Conservation (phyloP, 2,797 vertebrate genomes). For the Cetoscarus ocellatus region DNA sequence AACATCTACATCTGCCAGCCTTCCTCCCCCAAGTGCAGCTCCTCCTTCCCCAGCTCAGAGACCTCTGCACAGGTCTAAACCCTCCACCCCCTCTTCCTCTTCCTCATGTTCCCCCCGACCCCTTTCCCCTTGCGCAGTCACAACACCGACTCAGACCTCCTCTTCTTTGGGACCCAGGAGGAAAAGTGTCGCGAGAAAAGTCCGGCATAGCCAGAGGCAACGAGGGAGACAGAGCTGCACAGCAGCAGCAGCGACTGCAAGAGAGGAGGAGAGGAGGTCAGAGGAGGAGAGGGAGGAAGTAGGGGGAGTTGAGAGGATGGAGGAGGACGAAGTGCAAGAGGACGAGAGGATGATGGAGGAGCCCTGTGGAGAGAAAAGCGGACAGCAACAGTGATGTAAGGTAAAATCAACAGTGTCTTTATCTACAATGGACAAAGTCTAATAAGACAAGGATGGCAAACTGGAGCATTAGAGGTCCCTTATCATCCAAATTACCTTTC, state of each 20-base stretch:
- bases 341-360: constrained; percentile 65
- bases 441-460: too few species aligned
- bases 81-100: constrained; percentile 47
- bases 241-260: not conserved
- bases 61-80: constrained; percentile 21
- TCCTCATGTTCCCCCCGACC: constrained; percentile 26
- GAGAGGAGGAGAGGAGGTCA: constrained; percentile 30
- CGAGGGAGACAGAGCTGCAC: constrained; percentile 40
- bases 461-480: too few species aligned
- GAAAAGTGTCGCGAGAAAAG: constrained; percentile 54
- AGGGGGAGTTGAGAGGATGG: constrained; percentile 44
- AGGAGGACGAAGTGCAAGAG: constrained; percentile 44
- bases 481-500: too few species aligned
- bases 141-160: constrained; percentile 17
- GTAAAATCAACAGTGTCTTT: constrained; percentile 25
- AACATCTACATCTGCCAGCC: constrained; percentile 34
- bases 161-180: constrained; percentile 42
- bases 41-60: constrained; percentile 20
- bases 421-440: too few species aligned
- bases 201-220: constrained; percentile 57
- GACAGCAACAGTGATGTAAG: constrained; percentile 40
- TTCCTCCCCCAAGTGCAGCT: not conserved
- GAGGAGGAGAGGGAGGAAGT: constrained; percentile 37
- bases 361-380: constrained; percentile 10
- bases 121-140: not conserved